phyloP scores from a whole-genome alignment of 2,888 invertebrate genomes.

The Erebia epiphron region DNA sequence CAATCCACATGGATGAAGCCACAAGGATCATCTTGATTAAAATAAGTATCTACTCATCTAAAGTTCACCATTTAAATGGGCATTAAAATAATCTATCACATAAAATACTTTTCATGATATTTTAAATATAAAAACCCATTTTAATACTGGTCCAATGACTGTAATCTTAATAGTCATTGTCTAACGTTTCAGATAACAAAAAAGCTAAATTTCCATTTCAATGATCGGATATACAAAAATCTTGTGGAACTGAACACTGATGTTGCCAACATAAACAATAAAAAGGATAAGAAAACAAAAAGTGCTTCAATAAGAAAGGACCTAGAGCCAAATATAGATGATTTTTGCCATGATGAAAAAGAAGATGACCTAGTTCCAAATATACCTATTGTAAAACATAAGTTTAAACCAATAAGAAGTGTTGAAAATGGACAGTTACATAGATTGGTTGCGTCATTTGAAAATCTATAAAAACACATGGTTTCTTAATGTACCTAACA shows the following conservation, averaged over 20 bases:
- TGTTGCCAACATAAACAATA: constrained; percentile 53
- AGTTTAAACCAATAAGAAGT: constrained; percentile 60
- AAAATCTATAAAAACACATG: constrained; percentile 61
- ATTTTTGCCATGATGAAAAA: constrained; percentile 67
- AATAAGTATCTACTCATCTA: no score
- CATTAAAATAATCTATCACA: no score
- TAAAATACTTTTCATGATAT: no score
- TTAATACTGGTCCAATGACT: no score
- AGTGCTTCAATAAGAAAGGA: constrained; percentile 57
- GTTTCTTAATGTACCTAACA: not conserved
- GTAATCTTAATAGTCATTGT: not conserved
- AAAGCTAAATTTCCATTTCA: constrained; percentile 73
- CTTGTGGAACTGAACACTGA: constrained; percentile 73
- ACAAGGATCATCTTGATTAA: no score
- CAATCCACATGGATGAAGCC: no score
- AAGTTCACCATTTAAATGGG: no score
- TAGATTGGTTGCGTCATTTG: constrained; percentile 63
- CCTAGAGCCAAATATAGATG: constrained; percentile 74
- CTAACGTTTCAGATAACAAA: constrained; percentile 62
- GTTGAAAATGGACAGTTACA: constrained; percentile 63
- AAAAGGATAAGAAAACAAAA: constrained; percentile 50
- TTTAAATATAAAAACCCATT: no score
- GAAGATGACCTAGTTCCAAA: constrained; percentile 60
- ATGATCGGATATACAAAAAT: constrained; percentile 74
- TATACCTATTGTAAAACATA: constrained; percentile 61